Evolutionary conservation across 2,888 invertebrate genomes (phyloP).

Genomic region (Alviniconcha strummeri): DNA sequence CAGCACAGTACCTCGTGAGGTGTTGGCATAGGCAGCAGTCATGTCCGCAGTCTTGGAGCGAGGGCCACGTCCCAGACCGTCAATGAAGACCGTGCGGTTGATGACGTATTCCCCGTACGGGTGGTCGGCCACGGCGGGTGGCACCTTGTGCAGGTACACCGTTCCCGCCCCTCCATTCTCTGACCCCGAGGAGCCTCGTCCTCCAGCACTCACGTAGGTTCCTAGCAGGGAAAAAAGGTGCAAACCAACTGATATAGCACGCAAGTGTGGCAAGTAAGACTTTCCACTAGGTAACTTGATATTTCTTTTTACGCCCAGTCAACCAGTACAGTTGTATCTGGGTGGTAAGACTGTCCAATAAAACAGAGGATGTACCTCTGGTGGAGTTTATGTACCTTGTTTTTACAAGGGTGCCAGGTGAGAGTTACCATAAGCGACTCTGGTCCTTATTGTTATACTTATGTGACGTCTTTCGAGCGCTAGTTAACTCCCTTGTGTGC

Average conservation of each 20-base stretch:
- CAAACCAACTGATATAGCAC: neutral
- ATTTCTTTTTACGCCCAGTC: no score
- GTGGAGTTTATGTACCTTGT: no score
- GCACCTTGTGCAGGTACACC: slow-evolving; percentile 55
- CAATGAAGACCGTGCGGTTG: slow-evolving; percentile 56
- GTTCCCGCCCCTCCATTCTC: slow-evolving; percentile 61
- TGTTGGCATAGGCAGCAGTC: slow-evolving; percentile 20
- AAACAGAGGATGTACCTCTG: no score
- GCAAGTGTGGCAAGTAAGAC: neutral
- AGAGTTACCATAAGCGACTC: no score
- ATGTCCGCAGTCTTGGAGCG: slow-evolving; percentile 18
- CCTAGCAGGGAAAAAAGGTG: slow-evolving; percentile 39
- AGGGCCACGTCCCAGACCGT: slow-evolving; percentile 47
- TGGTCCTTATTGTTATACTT: no score
- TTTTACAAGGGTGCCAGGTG: no score
- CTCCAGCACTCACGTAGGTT: slow-evolving; percentile 50
- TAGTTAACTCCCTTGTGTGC: no score
- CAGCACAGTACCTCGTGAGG: slow-evolving; percentile 26
- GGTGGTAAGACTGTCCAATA: no score
- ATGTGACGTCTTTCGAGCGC: no score
- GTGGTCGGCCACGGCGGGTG: slow-evolving; percentile 32
- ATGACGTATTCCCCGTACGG: slow-evolving; percentile 35
- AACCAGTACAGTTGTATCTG: no score
- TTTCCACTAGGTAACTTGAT: neutral
- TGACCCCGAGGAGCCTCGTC: slow-evolving; percentile 45